Conservation (phyloP, 2,113 vertebrate genomes). For the Heliornis fulica region DNA sequence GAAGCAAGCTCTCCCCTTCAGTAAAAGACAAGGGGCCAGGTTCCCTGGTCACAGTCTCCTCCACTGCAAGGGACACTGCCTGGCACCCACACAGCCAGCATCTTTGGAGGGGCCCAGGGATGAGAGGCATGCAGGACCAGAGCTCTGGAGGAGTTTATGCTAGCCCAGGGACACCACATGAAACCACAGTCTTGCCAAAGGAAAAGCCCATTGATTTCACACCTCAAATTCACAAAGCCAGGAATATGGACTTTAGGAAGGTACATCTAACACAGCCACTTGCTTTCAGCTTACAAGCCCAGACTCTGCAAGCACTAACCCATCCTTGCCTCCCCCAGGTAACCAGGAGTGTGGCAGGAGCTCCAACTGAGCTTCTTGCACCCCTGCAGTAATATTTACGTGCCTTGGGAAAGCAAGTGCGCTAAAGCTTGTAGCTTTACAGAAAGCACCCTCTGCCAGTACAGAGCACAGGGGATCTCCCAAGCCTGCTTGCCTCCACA, state of each 20-base stretch:
- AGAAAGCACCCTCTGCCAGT: not conserved
- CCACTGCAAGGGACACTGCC: not conserved
- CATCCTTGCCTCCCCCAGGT: accelerated
- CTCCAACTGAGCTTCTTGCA: not conserved
- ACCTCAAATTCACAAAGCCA: not conserved
- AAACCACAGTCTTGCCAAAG: not conserved
- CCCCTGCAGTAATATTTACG: not conserved
- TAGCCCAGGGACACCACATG: accelerated
- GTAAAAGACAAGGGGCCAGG: no score
- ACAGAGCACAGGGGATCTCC: not conserved
- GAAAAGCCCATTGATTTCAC: not conserved
- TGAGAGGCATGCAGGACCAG: accelerated
- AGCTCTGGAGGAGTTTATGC: no score
- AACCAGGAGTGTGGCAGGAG: not conserved
- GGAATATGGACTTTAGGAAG: not conserved
- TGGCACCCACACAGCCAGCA: not conserved
- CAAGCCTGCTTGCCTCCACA: not conserved
- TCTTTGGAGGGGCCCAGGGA: not conserved
- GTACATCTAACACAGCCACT: accelerated
- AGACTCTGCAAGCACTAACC: not conserved
- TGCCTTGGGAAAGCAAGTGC: not conserved
- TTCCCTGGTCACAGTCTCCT: accelerated
- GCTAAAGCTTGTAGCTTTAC: not conserved
- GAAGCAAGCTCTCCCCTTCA: not conserved
- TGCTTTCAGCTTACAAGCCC: accelerated